Base-by-base conservation (phyloP, 2,888 invertebrate species). In the Acrobasis suavella region DNA sequence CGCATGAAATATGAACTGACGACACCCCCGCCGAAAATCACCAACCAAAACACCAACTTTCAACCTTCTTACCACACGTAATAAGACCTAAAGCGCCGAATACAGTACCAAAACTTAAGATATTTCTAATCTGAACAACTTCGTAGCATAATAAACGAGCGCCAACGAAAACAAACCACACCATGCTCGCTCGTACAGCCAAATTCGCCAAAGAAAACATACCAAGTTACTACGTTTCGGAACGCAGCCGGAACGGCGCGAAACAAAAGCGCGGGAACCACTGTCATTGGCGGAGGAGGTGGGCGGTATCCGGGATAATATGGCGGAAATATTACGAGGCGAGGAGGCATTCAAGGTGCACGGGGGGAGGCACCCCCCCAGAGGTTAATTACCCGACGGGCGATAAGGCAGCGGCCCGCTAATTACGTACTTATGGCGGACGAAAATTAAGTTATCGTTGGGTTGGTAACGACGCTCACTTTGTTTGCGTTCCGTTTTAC, bases 351-450 rank as follows among this genome's bases (percentile, higher is more conserved):
- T 86, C 89, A 89, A 91, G 91, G 89, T 86, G 84, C 81, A 80
- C 62, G 80, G 83, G 77, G 81, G 79, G 78, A 72, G 71, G 68
- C 73, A 68, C 78, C 83, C 83, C 82, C 80, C 69, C 81, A 85
- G 85, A 91, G 92, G 92, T 92, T 92, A 92, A 92, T 92, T 91
- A 91, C 91, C 90, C 89, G 78, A 87, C 86, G 85, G 90, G 89
- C 89, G 91, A 92, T 92, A 91, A 92, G 92, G 91, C 91, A 92
- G 87, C 85, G 91, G 91, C 89, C 84, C 90, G 91, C 92, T 92
- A 92, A 92, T 91, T 91, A 92, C 90, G 89, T 91, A 92, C 92
- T 92, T 92, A 92, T 89, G 90, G 91, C 89, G 86, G 90, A 86
- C 91, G 86, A 91, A 91, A 91, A 92, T 91, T 92, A 92, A 90